Evolutionary conservation across 2,888 invertebrate species (phyloP), one percentile per base, ranked within the genome.

Genomic region (Athetis lepigone): DNA sequence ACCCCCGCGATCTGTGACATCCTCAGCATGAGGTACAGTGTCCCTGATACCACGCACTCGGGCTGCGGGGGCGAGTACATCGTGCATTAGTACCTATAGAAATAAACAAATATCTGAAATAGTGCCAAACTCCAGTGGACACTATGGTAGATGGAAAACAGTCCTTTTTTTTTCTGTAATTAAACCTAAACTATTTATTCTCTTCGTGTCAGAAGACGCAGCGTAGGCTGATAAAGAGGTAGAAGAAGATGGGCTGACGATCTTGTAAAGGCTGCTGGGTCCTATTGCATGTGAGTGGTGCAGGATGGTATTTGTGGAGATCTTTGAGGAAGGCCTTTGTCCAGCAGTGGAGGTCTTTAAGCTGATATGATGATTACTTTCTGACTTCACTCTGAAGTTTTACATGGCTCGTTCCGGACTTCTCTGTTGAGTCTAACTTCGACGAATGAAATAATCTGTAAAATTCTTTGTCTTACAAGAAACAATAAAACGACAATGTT

Each of bases 1-100:
- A 87, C 39, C 0, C 88, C 88, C 0, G 60, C 19, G 3, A 77
- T 2, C n/a, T 81, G 77, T 0, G 84, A 85, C 9, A 82, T 36
- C 0, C 75, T 71, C 2, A 88, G 76, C 39, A 81, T 62, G 4
- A 84, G 11, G 8, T 67, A 70, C 23, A 86, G 42, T 0, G 78
- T 47, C 2, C 85, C 85, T 0, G 79, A 74, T 0, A 85, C 81
- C 1, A 70, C 18, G 19, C 78, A 81, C 36, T 80, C 79, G 5
- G 36, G 9, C n/a, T 52, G 61, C 6, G 27, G 13, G 2, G 27
- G 29, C 0, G 27, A 33, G n/a, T 42, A 21, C 67, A 72, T 67
- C 8, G 2, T 46, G 40, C n/a, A 23, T 36, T 4, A 7, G 8
- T n/a, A 39, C 16, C 70, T 64, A 19, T 1, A 18, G 19, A 16